Evolutionary conservation across 2,888 invertebrate genomes (phyloP).

Genomic region (Cryptosula pallasiana): DNA sequence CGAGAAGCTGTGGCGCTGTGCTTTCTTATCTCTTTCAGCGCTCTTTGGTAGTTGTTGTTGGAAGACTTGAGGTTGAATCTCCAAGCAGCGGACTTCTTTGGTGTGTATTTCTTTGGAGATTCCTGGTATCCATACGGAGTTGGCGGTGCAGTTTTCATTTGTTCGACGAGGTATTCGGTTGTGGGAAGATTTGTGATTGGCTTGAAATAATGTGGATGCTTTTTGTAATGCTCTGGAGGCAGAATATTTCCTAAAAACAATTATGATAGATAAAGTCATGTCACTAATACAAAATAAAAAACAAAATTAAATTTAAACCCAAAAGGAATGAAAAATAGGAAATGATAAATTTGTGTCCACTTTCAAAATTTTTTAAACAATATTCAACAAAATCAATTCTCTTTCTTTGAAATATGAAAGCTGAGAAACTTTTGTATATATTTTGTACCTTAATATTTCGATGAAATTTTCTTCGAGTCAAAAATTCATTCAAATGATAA

Average conservation of each 20-base stretch:
- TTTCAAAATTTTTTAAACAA: too few relatives aligned
- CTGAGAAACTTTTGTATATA: too few relatives aligned
- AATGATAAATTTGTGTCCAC: too few relatives aligned
- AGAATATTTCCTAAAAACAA: constrained; percentile 42
- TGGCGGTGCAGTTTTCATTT: background rate
- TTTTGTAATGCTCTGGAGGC: constrained; percentile 48
- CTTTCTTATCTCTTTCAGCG: background rate
- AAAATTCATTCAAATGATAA: too few relatives aligned
- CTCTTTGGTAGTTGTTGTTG: constrained; percentile 23
- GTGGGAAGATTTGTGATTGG: constrained; percentile 34
- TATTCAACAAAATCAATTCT: too few relatives aligned
- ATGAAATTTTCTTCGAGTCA: too few relatives aligned
- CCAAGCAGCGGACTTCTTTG: constrained; percentile 10
- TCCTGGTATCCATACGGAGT: constrained; percentile 16
- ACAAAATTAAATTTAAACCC: too few relatives aligned
- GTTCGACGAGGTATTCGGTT: constrained; percentile 24
- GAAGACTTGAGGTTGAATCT: constrained; percentile 21
- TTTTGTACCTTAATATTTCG: too few relatives aligned
- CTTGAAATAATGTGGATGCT: constrained; percentile 41
- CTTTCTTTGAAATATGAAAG: too few relatives aligned
- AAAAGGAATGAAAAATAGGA: too few relatives aligned
- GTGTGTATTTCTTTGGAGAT: constrained; percentile 17
- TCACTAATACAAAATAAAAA: too few relatives aligned
- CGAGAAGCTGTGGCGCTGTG: background rate
- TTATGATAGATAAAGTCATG: too few relatives aligned